These are phyloP conservation scores for Cranoglanis bouderius DNA, from an alignment of 2,113 vertebrate species.

Conservation along the genomic window DNA sequence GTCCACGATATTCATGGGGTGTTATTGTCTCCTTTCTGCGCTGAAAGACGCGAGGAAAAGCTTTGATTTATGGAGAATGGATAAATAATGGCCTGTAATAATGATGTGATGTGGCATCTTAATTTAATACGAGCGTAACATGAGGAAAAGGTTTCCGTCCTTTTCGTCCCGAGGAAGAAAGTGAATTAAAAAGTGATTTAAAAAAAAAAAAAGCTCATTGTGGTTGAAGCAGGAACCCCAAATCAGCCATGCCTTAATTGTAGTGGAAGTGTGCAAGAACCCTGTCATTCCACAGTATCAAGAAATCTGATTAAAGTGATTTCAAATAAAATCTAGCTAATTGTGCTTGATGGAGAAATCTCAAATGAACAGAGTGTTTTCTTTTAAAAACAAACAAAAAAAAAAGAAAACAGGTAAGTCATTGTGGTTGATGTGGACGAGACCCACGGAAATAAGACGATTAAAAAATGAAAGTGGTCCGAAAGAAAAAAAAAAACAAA, in stretches of 20 bases:
- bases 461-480: neutral
- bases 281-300: neutral
- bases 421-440: neutral
- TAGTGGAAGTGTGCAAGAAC: neutral
- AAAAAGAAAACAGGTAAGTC: neutral
- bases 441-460: neutral
- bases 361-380: neutral
- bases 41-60: slow-evolving; percentile 18
- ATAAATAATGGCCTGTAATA: slow-evolving; percentile 19
- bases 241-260: neutral
- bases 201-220: neutral
- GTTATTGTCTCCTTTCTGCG: slow-evolving; percentile 8
- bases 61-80: slow-evolving; percentile 20
- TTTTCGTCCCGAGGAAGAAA: neutral
- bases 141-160: neutral
- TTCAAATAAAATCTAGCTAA: neutral
- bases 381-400: neutral
- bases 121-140: neutral
- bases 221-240: neutral
- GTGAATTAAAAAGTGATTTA: neutral
- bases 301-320: neutral
- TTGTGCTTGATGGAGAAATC: neutral
- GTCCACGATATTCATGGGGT: neutral
- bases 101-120: neutral
- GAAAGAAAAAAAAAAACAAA: neutral